Conservation (phyloP, 2,888 invertebrate species). For the Ichneumon xanthorius region DNA sequence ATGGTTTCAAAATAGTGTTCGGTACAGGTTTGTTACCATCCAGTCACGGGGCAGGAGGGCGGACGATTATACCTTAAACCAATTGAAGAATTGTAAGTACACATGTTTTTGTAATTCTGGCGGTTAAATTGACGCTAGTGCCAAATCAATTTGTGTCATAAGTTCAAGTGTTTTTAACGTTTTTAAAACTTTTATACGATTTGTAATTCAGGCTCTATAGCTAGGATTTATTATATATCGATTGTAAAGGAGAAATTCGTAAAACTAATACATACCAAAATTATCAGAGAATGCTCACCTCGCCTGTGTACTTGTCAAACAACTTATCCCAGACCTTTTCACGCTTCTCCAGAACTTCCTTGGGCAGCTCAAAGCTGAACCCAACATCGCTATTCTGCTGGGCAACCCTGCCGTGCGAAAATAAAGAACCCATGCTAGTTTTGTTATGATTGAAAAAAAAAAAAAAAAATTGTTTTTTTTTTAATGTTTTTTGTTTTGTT, state of each 20-base stretch:
- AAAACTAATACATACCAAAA: no score
- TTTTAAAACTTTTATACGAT: no score
- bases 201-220: neutral
- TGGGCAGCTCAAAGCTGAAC: constrained; percentile 57
- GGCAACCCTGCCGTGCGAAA: constrained; percentile 67
- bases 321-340: constrained; percentile 73
- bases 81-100: no score
- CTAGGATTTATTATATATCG: neutral
- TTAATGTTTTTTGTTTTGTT: constrained; percentile 28
- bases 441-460: constrained; percentile 25
- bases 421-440: constrained; percentile 68
- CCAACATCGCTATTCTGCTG: constrained; percentile 45
- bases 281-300: constrained; percentile 63
- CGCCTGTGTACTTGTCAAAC: constrained; percentile 73
- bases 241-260: no score
- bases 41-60: no score
- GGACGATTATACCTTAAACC: no score
- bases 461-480: neutral
- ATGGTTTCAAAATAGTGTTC: no score
- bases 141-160: no score
- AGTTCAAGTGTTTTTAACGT: no score
- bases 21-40: no score
- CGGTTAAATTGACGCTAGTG: no score
- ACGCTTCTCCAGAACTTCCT: constrained; percentile 65
- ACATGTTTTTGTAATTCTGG: no score